Base-by-base conservation (phyloP, 1,140 invertebrate genomes). In the Macrobrachium nipponense region DNA sequence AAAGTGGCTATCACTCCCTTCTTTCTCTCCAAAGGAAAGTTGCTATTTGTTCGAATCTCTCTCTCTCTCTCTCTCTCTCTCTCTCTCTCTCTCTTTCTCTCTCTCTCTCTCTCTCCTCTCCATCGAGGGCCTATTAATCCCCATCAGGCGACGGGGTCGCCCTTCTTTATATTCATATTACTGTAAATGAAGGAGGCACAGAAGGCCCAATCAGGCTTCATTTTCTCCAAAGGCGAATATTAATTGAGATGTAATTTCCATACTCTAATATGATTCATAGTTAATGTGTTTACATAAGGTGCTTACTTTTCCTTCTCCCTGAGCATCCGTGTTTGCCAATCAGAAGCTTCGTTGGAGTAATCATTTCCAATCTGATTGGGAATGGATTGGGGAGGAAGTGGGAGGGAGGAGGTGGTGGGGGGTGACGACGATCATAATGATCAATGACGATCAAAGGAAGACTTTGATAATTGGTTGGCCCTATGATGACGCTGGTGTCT, bases 201-300 rank as follows among this genome's bases (percentile, higher is more conserved):
- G 27, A 73, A 10, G 70, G n/a, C 6, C 70, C 17, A 73, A 43
- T 58, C 20, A 20, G 51, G 36, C 17, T 62, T 80, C 75, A 78
- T 60, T 78, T 78, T 61, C 75, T 61, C 59, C 75, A 60, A 20
- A 36, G 20, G 61, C 77, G 77, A 80, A 62, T 80, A 80, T 62
- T 80, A 80, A 80, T 80, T 80, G 61, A 64, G 60, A 60, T 66
- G 20, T 17, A 62, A 80, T 80, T 80, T 59, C 77, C 77, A 80
- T 80, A 80, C 77, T 36, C 64, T 60, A 80, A 64, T 23, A 80
- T 64, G 61, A 66, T 27, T 62, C 10, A 20, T 20, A 17, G 61
- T 80, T 80, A 80, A 80, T 20, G 77, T 80, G 77, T 36, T 80
- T 62, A 80, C 77, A 64, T 80, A 80, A 80, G n/a, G 77, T 80